phyloP scores from a whole-genome alignment of 1,140 invertebrate genomes.

The Lepidurus couesii region DNA sequence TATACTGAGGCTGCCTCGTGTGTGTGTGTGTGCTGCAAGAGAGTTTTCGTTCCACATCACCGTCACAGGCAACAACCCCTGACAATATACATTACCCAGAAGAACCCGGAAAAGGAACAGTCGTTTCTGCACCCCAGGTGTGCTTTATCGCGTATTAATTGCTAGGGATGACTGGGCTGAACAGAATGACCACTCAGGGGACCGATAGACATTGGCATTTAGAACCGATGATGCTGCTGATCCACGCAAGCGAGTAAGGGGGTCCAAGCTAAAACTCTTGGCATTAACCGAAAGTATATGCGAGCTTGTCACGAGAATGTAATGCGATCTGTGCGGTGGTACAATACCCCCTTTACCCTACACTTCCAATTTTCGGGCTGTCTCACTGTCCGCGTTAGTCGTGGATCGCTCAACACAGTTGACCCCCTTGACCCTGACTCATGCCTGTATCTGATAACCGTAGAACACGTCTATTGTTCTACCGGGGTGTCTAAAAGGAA shows the following conservation, averaged over 20 bases:
- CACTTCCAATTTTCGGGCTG: not conserved
- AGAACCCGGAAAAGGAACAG: not conserved
- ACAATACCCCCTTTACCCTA: not conserved
- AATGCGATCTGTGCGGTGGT: not conserved
- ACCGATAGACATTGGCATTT: not conserved
- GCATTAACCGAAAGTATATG: not conserved
- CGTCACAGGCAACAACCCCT: not conserved
- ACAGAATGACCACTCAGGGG: conserved; percentile 18
- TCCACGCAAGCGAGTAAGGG: not conserved
- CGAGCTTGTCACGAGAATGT: not conserved
- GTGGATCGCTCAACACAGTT: not conserved
- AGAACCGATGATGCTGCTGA: not conserved
- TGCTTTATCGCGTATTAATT: conserved; percentile 11
- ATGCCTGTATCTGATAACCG: not conserved
- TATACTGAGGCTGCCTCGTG: no score
- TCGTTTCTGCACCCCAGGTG: not conserved
- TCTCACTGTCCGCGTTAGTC: not conserved
- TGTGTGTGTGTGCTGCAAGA: no score
- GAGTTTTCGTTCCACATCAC: no score
- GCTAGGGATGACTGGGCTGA: conserved; percentile 17
- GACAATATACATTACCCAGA: conserved; percentile 4
- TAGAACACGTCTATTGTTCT: not conserved
- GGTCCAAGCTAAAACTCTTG: not conserved
- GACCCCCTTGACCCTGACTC: not conserved
- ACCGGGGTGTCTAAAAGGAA: no score